Base-by-base conservation (phyloP, 35 echinoderm and acorn worm species). In the Lytechinus variegatus region DNA sequence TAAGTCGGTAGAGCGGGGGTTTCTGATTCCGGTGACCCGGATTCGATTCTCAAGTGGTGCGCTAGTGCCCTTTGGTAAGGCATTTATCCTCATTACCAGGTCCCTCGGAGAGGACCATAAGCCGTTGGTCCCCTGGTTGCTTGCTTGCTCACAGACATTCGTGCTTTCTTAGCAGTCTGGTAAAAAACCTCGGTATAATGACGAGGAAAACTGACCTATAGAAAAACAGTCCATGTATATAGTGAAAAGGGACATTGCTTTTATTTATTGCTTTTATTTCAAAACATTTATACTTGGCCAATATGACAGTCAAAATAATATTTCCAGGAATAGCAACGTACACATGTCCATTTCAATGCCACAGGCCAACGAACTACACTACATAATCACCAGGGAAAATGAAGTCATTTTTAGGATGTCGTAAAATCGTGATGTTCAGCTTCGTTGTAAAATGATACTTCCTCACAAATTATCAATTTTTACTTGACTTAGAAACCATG, bases 361-460 rank as follows among this genome's bases (percentile, higher is more conserved):
- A 19, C 19, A 79, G 66, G 66, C 66, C 66, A 16, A 24, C 14
- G 66, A 79, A 79, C 66, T 19, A 79, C 6, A 79, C 16, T 24
- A n/a, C n/a, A 24, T 24, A n/a, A 79, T 79, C 66, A 79, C 66
- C 6, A n/a, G 66, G 66, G 66, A 79, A 79, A 79, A 79, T 79
- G 66, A 79, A 79, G 66, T 79, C 66, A 79, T 79, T 79, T 16
- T 79, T 79, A 79, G 66, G 66, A 79, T 79, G 66, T n/a, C 66
- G n/a, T 79, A 79, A 79, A 79, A 79, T 24, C 19, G 19, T 21
- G 66, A 79, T 79, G 66, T 79, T 79, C 66, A 24, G 66, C 66
- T 79, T 79, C 19, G 19, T 24, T 79, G 66, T 79, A 79, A 79
- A 79, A 79, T 79, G 66, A 79, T 79, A 79, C n/a, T 79, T 79